A percentile compares a stretch with the other conserved stretches of the same genome.
These are phyloP conservation scores for Stomorhina lunata DNA, from an alignment of 2,888 invertebrate genomes.

Conservation along the genomic window DNA sequence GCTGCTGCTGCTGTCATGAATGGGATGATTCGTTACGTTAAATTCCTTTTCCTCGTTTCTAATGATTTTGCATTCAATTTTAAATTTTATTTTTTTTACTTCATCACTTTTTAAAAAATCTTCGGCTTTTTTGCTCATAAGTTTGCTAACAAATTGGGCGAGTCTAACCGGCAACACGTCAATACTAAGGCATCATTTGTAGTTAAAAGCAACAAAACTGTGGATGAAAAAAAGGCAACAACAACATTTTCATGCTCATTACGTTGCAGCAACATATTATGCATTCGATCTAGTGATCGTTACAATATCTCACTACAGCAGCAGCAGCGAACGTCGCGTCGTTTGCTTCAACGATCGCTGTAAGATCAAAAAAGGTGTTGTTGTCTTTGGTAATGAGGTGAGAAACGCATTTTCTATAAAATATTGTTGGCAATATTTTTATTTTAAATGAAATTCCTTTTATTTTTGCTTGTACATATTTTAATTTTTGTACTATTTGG, in stretches of 20 bases:
- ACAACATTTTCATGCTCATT: not conserved
- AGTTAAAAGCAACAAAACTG: conserved; percentile 18
- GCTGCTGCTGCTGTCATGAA: no score
- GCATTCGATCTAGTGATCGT: not conserved
- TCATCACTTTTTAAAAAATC: not conserved
- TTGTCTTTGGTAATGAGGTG: conserved; percentile 60
- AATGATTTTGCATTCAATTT: not conserved
- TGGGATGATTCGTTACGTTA: conserved; percentile 40
- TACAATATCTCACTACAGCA: not conserved
- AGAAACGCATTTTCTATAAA: conserved; percentile 55
- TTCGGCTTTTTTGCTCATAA: not conserved
- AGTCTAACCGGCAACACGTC: conserved; percentile 57
- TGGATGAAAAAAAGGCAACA: not conserved
- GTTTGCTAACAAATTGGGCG: conserved; percentile 51
- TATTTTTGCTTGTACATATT: not conserved
- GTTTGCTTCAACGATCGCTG: conserved; percentile 7
- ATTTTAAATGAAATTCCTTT: not conserved
- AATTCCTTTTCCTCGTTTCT: conserved; percentile 3
- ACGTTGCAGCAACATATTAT: not conserved
- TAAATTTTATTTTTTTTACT: conserved; percentile 10
- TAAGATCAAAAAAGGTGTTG: conserved; percentile 50
- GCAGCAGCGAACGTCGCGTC: not conserved
- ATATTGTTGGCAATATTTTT: conserved; percentile 39
- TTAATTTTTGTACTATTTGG: not conserved
- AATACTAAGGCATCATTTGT: conserved; percentile 45